These are phyloP conservation scores for Phalanger gymnotis DNA, from an alignment of 2,797 vertebrate genomes.

Conservation along the genomic window DNA sequence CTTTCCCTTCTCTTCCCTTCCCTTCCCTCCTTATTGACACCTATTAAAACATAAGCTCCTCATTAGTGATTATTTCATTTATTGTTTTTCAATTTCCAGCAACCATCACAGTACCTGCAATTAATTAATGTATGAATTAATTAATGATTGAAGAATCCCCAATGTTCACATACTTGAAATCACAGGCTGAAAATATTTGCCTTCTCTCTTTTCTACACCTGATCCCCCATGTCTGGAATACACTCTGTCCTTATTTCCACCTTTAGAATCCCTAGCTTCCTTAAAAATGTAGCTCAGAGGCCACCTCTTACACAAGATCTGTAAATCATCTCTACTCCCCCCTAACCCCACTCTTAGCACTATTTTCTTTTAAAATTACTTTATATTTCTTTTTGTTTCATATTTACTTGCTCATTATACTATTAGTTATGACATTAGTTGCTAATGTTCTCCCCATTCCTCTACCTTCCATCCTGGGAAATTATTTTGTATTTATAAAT, in stretches of 20 bases:
- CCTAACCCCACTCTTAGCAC: not conserved
- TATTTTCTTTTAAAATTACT: not conserved
- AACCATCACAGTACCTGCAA: not conserved
- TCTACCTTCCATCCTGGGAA: not conserved
- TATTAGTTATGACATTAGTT: not conserved
- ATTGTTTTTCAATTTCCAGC: not conserved
- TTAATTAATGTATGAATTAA: not conserved
- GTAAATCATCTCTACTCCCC: not conserved
- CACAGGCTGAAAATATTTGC: not conserved
- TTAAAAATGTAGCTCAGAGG: not conserved
- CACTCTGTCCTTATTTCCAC: not conserved
- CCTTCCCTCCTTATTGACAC: not conserved
- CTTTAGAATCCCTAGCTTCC: not conserved
- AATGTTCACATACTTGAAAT: not conserved
- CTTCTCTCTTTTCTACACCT: not conserved
- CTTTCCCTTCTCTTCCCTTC: not conserved
- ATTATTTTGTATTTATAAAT: not conserved
- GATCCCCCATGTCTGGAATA: not conserved
- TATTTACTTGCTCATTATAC: not conserved
- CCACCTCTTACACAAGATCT: not conserved
- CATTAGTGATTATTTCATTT: not conserved
- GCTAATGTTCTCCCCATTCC: not conserved
- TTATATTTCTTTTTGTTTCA: not conserved
- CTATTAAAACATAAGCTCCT: not conserved
- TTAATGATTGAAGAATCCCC: slow-evolving; percentile 13